Evolutionary conservation across 2,113 vertebrate genomes (phyloP).

Genomic region (Daubentonia madagascariensis): DNA sequence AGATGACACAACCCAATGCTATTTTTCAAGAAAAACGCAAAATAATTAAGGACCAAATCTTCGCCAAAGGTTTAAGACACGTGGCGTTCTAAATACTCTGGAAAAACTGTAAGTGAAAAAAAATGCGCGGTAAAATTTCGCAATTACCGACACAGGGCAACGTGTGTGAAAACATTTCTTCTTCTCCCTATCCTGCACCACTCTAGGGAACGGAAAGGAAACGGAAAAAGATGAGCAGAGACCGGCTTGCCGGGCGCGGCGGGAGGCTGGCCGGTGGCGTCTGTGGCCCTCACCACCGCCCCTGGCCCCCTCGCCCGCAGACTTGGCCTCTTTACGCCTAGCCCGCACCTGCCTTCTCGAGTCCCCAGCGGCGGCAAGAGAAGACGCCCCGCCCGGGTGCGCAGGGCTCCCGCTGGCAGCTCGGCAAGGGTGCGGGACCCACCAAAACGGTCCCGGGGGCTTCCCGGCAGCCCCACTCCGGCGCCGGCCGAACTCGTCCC

Average conservation of each 20-base stretch:
- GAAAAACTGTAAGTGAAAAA: not conserved
- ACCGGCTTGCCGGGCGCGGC: fast-evolving
- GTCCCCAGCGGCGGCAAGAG: not conserved
- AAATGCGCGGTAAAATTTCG: constrained; percentile 35
- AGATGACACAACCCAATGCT: not conserved
- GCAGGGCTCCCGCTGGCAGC: not conserved
- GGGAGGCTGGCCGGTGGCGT: not conserved
- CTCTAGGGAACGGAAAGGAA: not conserved
- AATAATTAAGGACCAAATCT: not conserved
- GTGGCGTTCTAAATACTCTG: constrained; percentile 35
- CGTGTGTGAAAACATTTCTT: not conserved
- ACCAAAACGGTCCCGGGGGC: not conserved
- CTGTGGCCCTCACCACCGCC: not conserved
- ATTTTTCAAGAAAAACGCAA: not conserved
- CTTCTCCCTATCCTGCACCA: not conserved
- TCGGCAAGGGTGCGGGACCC: not conserved
- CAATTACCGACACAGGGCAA: not conserved
- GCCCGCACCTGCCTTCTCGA: constrained; percentile 43
- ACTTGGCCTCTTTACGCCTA: not conserved
- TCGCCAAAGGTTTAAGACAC: constrained; percentile 21
- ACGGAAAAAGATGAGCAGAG: not conserved
- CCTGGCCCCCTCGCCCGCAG: not conserved
- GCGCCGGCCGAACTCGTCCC: not conserved
- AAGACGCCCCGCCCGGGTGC: not conserved
- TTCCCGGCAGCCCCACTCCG: not conserved